These are phyloP conservation scores for Drosophila cyrtoloma DNA, from an alignment of 2,888 invertebrate species.

Conservation along the genomic window DNA sequence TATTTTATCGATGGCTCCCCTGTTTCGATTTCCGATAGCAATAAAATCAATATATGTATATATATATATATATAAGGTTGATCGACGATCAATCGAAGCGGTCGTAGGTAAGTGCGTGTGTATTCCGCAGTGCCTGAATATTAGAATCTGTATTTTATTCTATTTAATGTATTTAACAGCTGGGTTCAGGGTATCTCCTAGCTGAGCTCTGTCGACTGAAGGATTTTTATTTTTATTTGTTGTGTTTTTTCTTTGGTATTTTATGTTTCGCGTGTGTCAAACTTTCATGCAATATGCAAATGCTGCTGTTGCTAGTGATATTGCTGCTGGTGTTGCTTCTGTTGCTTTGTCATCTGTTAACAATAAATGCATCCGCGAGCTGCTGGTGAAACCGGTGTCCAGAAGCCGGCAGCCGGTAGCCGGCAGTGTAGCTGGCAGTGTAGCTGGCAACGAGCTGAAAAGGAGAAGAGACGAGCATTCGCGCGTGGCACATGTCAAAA, in stretches of 20 bases:
- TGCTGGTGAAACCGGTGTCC: slow-evolving; percentile 40
- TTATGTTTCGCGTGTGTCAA: slow-evolving; percentile 8
- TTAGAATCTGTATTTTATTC: not conserved
- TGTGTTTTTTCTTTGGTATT: not conserved
- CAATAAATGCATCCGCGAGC: slow-evolving; percentile 56
- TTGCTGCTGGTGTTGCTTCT: slow-evolving; percentile 12
- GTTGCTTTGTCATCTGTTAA: slow-evolving; percentile 59
- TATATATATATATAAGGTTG: not conserved
- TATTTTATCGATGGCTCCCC: not conserved
- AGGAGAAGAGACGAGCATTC: slow-evolving; percentile 5
- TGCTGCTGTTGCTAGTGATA: slow-evolving; percentile 19
- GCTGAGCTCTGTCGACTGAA: not conserved
- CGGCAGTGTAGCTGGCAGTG: slow-evolving; percentile 15
- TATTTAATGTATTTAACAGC: not conserved
- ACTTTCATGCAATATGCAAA: slow-evolving; percentile 49
- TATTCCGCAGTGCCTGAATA: not conserved
- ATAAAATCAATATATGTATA: not conserved
- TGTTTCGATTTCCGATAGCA: not conserved
- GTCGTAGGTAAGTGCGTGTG: too few species aligned
- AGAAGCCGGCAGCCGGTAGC: slow-evolving; percentile 37
- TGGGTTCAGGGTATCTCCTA: not conserved
- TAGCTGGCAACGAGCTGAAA: slow-evolving; percentile 26
- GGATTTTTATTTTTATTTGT: not conserved
- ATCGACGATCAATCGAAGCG: not conserved
- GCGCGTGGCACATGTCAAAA: slow-evolving; percentile 60